These are phyloP conservation scores for Catostylus mosaicus DNA, from an alignment of 30 jellyfish, hydroid and myxozoan genomes.

Conservation along the genomic window DNA sequence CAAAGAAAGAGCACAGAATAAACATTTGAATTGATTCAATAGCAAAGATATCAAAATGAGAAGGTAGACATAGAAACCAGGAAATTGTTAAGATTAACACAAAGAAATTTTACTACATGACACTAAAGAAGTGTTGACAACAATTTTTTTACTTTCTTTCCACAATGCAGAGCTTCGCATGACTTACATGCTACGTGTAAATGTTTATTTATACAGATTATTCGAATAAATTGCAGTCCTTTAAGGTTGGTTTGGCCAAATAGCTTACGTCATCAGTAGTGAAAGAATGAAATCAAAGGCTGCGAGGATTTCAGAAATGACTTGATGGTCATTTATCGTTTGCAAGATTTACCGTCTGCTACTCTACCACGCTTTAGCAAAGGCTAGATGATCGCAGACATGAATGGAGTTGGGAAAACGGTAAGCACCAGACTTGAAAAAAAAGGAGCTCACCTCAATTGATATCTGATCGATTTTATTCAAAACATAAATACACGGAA, in stretches of 20 bases:
- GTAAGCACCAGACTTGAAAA: background rate
- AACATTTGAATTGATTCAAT: too few relatives aligned
- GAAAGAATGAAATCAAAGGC: background rate
- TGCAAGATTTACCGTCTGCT: background rate
- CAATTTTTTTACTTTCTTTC: too few relatives aligned
- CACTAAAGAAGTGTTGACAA: too few relatives aligned
- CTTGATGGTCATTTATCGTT: background rate
- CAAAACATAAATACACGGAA: constrained; percentile 97
- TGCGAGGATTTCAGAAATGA: background rate
- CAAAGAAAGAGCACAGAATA: too few relatives aligned
- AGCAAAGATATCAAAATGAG: background rate
- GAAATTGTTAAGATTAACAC: too few relatives aligned
- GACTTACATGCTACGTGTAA: too few relatives aligned
- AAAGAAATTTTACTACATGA: too few relatives aligned
- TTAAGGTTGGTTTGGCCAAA: too few relatives aligned
- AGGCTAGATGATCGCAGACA: background rate
- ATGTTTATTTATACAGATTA: too few relatives aligned
- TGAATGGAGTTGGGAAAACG: background rate
- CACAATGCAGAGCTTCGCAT: too few relatives aligned
- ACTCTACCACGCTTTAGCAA: background rate
- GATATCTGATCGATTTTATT: constrained; percentile 99
- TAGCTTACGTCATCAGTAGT: background rate
- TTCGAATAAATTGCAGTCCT: too few relatives aligned
- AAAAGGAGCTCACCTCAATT: constrained; percentile 74
- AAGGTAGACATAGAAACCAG: too few relatives aligned